Base-by-base conservation (phyloP, 37 sponge, comb jelly and placozoan genomes). In the Aphrocallistes beatrix region DNA sequence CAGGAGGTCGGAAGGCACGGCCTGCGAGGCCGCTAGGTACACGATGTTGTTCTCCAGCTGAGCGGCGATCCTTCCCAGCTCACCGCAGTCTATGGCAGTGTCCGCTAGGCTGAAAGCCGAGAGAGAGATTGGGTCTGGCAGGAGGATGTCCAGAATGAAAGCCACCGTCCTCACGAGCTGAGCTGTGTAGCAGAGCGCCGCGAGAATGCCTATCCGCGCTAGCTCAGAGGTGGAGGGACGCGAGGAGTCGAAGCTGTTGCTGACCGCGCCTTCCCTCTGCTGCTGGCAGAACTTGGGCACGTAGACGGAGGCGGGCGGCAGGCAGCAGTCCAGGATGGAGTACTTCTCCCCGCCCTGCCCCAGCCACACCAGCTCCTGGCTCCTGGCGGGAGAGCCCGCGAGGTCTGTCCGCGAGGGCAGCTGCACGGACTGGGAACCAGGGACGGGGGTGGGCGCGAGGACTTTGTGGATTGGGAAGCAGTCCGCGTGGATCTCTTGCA, bases 1-100 rank as follows among this genome's bases (percentile, higher is more conserved):
- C n/a, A 60, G 75, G 6, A 60, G 75, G 75, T 60, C 75, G 32
- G 25, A 28, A 3, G 75, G 75, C 17, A 60, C 75, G 6, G 28
- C 75, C 75, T 60, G 75, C n/a, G 75, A 32, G 34, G 75, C 75
- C 25, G 75, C 75, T 60, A 60, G 75, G 21, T 60, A 60, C 75
- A 60, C 75, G 75, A 60, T 30, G 3, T 3, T 6, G 34, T 60
- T 60, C 75, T 60, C 75, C 3, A 60, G 75, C 25, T 19, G 75
- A 3, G 75, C 25, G 28, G 75, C 75, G 75, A 30, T 30, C 10
- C 28, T 25, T 19, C 75, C 8, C 17, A 60, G 75, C 75, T 60
- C 28, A 6, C 28, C 25, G 34, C 17, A 25, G 75, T 60, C 75
- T 13, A 28, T 30, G 34, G 1, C 21, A 32, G 75, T 60, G 75